These are phyloP conservation scores for Chelon auratus DNA, from an alignment of 2,797 vertebrate species.

Conservation along the genomic window DNA sequence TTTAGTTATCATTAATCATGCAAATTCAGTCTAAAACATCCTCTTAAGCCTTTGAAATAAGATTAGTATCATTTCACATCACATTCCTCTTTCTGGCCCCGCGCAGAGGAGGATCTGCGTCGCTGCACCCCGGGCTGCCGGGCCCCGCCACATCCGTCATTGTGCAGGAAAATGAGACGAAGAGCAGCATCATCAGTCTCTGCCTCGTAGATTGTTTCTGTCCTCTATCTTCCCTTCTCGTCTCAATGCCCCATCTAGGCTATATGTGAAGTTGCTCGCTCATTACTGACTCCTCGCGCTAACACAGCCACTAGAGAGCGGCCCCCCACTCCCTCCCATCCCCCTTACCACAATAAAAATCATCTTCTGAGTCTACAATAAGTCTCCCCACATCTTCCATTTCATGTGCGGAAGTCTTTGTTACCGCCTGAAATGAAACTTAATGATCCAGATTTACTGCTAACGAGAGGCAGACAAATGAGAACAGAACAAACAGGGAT, in stretches of 20 bases:
- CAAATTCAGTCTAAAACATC: constrained; percentile 45
- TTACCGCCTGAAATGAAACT: constrained; percentile 67
- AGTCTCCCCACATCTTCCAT: constrained; percentile 44
- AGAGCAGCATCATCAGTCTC: constrained; percentile 72
- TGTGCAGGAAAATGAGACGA: constrained; percentile 63
- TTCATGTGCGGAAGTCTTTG: constrained; percentile 69
- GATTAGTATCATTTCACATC: constrained; percentile 51
- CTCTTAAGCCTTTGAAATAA: constrained; percentile 52
- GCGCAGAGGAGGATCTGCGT: constrained; percentile 38
- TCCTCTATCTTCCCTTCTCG: constrained; percentile 48
- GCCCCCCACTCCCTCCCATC: neutral
- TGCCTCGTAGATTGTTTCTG: constrained; percentile 64
- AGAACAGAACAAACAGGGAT: constrained; percentile 68
- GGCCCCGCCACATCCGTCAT: constrained; percentile 51
- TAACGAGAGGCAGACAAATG: constrained; percentile 78
- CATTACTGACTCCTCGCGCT: constrained; percentile 68
- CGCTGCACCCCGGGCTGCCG: constrained; percentile 37
- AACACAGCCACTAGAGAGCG: constrained; percentile 48
- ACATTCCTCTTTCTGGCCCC: constrained; percentile 10
- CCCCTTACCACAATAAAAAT: constrained; percentile 48
- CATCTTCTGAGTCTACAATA: constrained; percentile 49
- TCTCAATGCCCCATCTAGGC: constrained; percentile 27
- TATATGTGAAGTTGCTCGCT: constrained; percentile 59
- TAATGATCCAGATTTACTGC: constrained; percentile 75
- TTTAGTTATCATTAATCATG: constrained; percentile 59